These are phyloP conservation scores for Cervus canadensis DNA, from an alignment of 2,113 vertebrate genomes.

Conservation along the genomic window DNA sequence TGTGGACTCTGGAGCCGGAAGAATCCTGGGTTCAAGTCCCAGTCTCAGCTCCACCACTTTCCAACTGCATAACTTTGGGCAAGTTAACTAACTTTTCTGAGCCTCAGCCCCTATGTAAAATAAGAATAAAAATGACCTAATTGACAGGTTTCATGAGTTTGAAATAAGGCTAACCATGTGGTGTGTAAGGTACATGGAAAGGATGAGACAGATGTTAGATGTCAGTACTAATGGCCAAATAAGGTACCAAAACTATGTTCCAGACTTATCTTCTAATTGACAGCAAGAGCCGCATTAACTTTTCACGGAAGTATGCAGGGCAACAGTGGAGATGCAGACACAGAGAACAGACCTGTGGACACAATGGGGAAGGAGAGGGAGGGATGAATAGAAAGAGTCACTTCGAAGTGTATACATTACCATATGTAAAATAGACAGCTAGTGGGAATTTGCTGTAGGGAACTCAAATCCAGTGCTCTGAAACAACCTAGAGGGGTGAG, in stretches of 20 bases:
- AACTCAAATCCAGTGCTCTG: background rate
- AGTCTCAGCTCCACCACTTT: background rate
- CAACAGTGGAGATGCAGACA: background rate
- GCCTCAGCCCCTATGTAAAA: background rate
- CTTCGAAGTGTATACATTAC: rapidly evolving
- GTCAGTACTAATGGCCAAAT: background rate
- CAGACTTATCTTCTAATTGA: background rate
- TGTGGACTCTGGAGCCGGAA: background rate
- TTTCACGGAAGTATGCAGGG: background rate
- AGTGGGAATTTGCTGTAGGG: background rate
- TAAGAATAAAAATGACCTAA: background rate
- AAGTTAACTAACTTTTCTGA: background rate
- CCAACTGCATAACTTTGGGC: background rate
- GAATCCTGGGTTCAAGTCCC: background rate
- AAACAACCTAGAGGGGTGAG: background rate
- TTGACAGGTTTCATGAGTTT: background rate
- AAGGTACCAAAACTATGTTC: background rate
- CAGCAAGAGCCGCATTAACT: background rate
- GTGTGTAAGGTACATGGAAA: background rate
- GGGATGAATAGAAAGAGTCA: background rate
- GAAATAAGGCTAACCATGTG: background rate
- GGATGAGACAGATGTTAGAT: background rate
- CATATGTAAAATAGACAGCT: background rate
- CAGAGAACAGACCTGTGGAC: background rate
- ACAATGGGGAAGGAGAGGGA: background rate